Percentiles rank a stretch among this genome's conserved stretches.
Evolutionary conservation across 2,888 invertebrate genomes (phyloP).

Genomic region (Sarcophaga variegata): DNA sequence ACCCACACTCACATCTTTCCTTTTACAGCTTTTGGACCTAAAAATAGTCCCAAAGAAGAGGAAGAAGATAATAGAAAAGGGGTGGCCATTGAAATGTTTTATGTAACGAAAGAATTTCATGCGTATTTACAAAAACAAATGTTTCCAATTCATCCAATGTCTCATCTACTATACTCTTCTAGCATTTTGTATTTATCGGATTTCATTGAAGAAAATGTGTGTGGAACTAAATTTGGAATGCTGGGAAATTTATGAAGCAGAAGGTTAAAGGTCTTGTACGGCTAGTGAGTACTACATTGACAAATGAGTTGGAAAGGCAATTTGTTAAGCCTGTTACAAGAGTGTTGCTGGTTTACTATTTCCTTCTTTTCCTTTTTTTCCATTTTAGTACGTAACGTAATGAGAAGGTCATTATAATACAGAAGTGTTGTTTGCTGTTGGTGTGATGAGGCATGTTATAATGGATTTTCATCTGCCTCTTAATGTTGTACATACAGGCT

Average conservation of each 20-base stretch:
- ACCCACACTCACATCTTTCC: background rate
- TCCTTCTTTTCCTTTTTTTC: background rate
- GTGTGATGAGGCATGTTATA: background rate
- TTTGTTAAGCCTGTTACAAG: conserved; percentile 67
- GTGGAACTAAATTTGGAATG: conserved; percentile 18
- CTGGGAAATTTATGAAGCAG: conserved; percentile 62
- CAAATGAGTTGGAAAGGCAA: conserved; percentile 71
- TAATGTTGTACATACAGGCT: conserved; percentile 28
- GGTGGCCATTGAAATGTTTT: conserved; percentile 26
- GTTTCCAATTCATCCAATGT: background rate
- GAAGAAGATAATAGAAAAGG: conserved; percentile 17
- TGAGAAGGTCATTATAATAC: conserved; percentile 24
- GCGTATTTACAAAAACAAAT: conserved; percentile 41
- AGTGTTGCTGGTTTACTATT: conserved; percentile 33
- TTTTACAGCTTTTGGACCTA: background rate
- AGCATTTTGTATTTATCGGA: conserved; percentile 51
- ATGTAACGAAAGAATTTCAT: conserved; percentile 43
- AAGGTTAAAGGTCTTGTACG: conserved; percentile 64
- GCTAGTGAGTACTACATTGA: conserved; percentile 60
- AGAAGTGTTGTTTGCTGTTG: conserved; percentile 24
- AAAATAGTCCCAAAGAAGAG: background rate
- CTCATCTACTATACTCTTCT: background rate
- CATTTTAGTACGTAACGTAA: conserved; percentile 12
- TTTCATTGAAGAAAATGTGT: conserved; percentile 31
- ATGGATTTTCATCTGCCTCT: background rate